These are phyloP conservation scores for Nasonia longicornis DNA, from an alignment of 1,140 invertebrate genomes.

Conservation along the genomic window DNA sequence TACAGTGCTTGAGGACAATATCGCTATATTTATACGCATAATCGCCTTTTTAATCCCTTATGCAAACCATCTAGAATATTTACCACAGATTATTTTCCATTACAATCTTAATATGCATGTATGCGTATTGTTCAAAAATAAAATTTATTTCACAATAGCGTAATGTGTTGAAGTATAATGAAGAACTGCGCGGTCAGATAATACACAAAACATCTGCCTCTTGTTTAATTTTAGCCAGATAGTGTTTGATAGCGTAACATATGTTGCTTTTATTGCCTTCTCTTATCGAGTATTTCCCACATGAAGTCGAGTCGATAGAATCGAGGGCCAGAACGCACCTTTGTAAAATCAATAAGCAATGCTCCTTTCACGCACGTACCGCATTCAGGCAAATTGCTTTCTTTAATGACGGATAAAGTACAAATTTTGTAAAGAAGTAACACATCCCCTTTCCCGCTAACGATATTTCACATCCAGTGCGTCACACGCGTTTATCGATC, in stretches of 20 bases:
- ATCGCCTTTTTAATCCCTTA: neutral
- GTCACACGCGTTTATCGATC: conserved; percentile 34
- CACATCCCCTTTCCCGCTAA: neutral
- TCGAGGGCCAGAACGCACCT: neutral
- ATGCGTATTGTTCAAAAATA: neutral
- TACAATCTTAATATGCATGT: neutral
- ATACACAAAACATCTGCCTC: conserved; percentile 37
- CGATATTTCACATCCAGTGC: neutral
- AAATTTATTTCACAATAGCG: too few relatives aligned
- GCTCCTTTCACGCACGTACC: neutral
- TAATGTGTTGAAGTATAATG: neutral
- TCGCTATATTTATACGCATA: neutral
- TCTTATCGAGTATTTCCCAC: neutral
- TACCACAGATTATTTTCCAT: neutral
- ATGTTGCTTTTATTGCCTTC: conserved; percentile 28
- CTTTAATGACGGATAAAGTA: neutral
- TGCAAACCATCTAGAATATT: neutral
- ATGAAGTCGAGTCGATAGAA: neutral
- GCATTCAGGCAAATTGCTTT: neutral
- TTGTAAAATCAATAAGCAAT: neutral
- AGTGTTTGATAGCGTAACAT: conserved; percentile 36
- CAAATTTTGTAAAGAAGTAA: neutral
- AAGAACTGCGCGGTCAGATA: neutral
- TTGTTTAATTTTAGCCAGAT: conserved; percentile 38
- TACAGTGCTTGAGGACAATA: neutral